Evolutionary conservation across 2,113 vertebrate genomes (phyloP).

Genomic region (Rallus limicola): DNA sequence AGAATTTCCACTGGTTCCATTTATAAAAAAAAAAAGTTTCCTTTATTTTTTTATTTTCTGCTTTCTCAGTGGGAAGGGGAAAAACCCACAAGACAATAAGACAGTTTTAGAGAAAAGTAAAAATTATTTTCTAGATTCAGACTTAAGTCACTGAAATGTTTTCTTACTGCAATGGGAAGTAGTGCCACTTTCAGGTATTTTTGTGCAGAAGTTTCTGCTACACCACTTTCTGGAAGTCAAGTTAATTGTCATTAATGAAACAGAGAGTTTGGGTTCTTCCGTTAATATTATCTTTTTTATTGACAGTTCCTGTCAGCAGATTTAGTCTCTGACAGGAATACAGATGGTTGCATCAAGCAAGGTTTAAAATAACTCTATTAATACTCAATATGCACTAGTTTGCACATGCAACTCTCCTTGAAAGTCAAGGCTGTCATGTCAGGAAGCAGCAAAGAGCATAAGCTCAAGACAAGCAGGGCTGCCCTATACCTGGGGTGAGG

Average conservation of each 20-base stretch:
- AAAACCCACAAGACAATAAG: background rate
- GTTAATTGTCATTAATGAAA: background rate
- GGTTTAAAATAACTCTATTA: background rate
- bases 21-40: background rate
- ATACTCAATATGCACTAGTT: background rate
- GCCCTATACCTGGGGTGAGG: no score
- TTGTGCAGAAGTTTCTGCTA: background rate
- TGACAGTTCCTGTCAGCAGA: background rate
- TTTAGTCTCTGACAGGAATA: background rate
- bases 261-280: background rate
- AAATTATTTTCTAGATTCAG: background rate
- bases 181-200: background rate
- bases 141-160: background rate
- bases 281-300: background rate
- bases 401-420: background rate
- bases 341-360: background rate
- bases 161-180: background rate
- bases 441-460: background rate
- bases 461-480: accelerated
- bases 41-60: background rate
- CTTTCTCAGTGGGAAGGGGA: background rate
- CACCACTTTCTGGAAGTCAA: background rate
- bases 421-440: background rate
- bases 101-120: background rate
- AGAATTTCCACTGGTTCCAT: background rate